phyloP scores from a whole-genome alignment of 2,888 invertebrate genomes.

The Lottia scabra region DNA sequence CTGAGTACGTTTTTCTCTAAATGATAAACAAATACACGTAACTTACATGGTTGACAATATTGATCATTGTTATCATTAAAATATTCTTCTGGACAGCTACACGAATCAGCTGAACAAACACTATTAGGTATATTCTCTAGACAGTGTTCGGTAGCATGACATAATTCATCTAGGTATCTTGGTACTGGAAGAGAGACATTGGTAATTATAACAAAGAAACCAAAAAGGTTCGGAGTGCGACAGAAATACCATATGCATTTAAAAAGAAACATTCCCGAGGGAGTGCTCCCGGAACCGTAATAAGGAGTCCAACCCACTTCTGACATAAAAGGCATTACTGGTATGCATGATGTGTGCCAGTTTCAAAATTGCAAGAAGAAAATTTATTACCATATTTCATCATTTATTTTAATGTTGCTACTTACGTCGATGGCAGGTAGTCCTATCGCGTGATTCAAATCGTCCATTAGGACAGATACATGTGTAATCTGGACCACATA shows the following conservation, averaged over 20 bases:
- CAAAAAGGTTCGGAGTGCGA: no score
- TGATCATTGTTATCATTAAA: constrained; percentile 2
- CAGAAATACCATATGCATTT: no score
- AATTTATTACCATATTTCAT: no score
- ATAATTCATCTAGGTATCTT: constrained; percentile 8
- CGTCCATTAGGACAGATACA: constrained; percentile 9
- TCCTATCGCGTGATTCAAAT: constrained; percentile 9
- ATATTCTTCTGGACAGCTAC: constrained; percentile 20
- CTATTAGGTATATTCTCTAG: constrained; percentile 24
- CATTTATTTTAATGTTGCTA: not conserved
- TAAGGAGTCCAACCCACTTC: no score
- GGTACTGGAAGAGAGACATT: not conserved
- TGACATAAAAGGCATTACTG: no score
- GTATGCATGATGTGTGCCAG: no score
- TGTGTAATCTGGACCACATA: constrained; percentile 11
- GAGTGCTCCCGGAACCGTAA: no score
- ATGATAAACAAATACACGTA: not conserved
- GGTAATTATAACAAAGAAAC: no score
- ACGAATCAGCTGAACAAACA: constrained; percentile 21
- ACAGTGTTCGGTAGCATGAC: constrained; percentile 20
- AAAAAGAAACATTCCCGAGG: no score
- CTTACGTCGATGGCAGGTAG: constrained; percentile 13
- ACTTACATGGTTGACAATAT: constrained; percentile 12
- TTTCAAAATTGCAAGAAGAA: no score
- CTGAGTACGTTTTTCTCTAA: no score